Evolutionary conservation across 2,888 invertebrate genomes (phyloP).

Genomic region (Lithophane socia): DNA sequence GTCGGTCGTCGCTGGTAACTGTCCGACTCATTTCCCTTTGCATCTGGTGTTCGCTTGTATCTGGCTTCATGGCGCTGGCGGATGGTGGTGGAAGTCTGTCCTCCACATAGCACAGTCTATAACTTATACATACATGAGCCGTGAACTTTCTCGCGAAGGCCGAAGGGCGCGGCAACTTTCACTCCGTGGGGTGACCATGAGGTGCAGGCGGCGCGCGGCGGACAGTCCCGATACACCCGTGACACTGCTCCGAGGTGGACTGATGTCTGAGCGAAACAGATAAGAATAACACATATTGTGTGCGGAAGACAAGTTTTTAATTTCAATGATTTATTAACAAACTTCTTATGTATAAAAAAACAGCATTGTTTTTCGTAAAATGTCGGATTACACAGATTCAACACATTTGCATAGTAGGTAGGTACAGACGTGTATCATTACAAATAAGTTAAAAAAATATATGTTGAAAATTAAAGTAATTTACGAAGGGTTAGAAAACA

Average conservation of each 20-base stretch:
- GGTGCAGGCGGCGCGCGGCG: accelerated
- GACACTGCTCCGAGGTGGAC: neutral
- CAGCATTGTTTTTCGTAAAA: neutral
- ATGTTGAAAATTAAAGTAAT: conserved; percentile 1
- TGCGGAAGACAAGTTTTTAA: neutral
- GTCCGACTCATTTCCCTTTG: too few species aligned
- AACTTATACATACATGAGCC: neutral
- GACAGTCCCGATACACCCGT: conserved; percentile 3
- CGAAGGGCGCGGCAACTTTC: conserved; percentile 74
- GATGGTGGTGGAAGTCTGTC: neutral
- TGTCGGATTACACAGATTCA: too few species aligned
- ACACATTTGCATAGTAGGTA: neutral
- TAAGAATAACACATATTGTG: neutral
- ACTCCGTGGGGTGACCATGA: conserved; percentile 52
- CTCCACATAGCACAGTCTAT: neutral
- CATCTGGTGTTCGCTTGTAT: too few species aligned
- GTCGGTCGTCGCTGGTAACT: too few species aligned
- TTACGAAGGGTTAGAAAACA: conserved; percentile 5
- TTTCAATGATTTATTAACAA: neutral
- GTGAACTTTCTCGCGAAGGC: conserved; percentile 72
- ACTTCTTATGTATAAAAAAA: neutral
- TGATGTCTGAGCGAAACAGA: neutral
- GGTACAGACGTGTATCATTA: too few species aligned
- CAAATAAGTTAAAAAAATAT: too few species aligned
- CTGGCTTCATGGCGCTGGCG: too few species aligned